Conservation (phyloP, 2,797 vertebrate genomes). For the Coracias cyanogaster region DNA sequence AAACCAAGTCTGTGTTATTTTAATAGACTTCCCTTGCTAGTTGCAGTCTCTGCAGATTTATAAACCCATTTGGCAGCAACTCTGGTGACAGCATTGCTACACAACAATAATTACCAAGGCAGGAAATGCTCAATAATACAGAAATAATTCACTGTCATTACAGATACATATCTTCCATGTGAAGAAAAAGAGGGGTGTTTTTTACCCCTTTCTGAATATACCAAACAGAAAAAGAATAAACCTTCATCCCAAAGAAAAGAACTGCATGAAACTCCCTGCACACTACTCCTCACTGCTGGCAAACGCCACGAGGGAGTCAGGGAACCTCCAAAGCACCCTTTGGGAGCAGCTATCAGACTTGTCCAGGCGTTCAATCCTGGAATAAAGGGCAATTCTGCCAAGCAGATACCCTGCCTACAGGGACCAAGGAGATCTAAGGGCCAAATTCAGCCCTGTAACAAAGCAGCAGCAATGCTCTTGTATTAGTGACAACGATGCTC, state of each 20-base stretch:
- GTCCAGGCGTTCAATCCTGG: background rate
- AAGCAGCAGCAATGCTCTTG: background rate
- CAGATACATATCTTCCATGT: background rate
- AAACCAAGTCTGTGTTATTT: background rate
- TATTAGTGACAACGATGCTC: background rate
- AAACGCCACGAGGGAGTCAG: background rate
- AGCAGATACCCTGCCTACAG: background rate
- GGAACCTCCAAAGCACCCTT: background rate
- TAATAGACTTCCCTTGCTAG: background rate
- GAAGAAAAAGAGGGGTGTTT: background rate
- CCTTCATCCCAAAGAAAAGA: background rate
- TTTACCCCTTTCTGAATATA: background rate
- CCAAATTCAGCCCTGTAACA: background rate
- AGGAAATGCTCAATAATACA: background rate
- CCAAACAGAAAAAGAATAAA: background rate
- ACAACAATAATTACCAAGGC: conserved; percentile 37
- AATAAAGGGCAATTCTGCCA: background rate
- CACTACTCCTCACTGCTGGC: background rate
- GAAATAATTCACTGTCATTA: conserved; percentile 23
- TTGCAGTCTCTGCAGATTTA: conserved; percentile 36
- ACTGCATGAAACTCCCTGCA: background rate
- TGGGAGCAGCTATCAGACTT: background rate
- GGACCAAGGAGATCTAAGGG: background rate
- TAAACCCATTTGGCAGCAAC: conserved; percentile 20
- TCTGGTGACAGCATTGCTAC: background rate